Base-by-base conservation (phyloP, 2,888 invertebrate genomes). In the Pasiphila rectangulata region DNA sequence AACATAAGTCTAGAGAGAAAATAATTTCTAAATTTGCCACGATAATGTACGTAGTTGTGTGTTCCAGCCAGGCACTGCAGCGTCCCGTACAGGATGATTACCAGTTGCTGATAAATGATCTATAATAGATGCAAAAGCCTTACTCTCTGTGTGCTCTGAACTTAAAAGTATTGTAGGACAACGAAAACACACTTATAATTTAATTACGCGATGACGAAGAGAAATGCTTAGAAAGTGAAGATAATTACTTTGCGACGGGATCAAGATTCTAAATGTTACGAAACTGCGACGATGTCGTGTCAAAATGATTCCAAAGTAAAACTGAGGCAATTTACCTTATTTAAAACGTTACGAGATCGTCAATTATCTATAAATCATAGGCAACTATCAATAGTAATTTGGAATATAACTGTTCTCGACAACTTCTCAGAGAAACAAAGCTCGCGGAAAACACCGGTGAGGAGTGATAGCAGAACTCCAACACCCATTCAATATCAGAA, bases 351-450 rank as follows among this genome's bases (percentile, higher is more conserved):
- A n/a, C n/a, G n/a, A n/a, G n/a, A 15, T 3, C 6, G 13, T 30
- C 16, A 17, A 30, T 30, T 30, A 15, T n/a, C 13, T 30, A n/a
- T 15, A 16, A 30, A n/a, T 7, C n/a, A 4, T n/a, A 30, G 7
- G 17, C 34, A 29, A 39, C n/a, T n/a, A n/a, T n/a, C n/a, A n/a
- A n/a, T n/a, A n/a, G n/a, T 56, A 57, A 67, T 67, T 64, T 51
- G 60, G 58, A 66, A 66, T 56, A 45, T 35, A 45, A 40, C 30
- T 3, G 21, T 71, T 79, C 79, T 69, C n/a, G n/a, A n/a, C 9
- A 17, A 17, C 17, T 17, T 30, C 17, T 16, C 79, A 78, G 56
- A 77, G 77, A 81, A 81, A 72, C 63, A 51, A 44, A 54, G 43
- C 29, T 42, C 44, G 42, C 41, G 52, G 57, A 55, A 51, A 25